phyloP scores from a whole-genome alignment of 2,888 invertebrate genomes.

The Erebia aethiops region DNA sequence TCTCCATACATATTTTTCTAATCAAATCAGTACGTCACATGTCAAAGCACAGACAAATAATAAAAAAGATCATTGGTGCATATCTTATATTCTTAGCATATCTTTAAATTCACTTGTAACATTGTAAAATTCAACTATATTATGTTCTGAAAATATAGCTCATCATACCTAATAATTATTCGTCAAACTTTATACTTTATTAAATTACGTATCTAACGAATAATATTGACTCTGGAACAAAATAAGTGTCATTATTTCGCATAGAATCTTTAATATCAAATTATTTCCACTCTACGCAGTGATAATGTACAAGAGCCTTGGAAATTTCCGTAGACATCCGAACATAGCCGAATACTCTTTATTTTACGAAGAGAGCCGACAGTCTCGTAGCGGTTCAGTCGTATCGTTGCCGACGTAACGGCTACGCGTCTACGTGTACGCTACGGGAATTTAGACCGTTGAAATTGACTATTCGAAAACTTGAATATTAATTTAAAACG shows the following conservation, averaged over 20 bases:
- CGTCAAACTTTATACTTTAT: not conserved
- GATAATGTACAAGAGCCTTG: conserved; percentile 63
- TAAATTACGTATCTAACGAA: not conserved
- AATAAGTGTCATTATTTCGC: conserved; percentile 4
- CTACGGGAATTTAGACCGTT: conserved; percentile 30
- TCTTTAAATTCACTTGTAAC: too few species aligned
- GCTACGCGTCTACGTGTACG: conserved; percentile 38
- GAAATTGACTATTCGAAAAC: conserved; percentile 11
- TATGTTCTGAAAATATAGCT: too few species aligned
- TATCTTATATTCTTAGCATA: too few species aligned
- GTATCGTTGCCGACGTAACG: conserved; percentile 66
- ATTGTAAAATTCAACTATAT: too few species aligned
- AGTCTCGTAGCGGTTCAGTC: conserved; percentile 71
- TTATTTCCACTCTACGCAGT: conserved; percentile 39
- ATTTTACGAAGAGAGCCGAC: conserved; percentile 54
- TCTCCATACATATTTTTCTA: too few species aligned
- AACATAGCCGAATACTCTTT: conserved; percentile 55
- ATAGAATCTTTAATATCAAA: conserved; percentile 25
- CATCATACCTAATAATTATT: too few species aligned
- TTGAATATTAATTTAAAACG: conserved; percentile 8
- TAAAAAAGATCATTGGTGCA: too few species aligned
- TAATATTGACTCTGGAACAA: not conserved
- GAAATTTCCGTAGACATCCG: conserved; percentile 61
- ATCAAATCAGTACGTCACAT: too few species aligned
- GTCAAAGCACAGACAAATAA: too few species aligned